These are phyloP conservation scores for Sebastes trivittatus DNA, from an alignment of 2,797 vertebrate genomes.

Conservation along the genomic window DNA sequence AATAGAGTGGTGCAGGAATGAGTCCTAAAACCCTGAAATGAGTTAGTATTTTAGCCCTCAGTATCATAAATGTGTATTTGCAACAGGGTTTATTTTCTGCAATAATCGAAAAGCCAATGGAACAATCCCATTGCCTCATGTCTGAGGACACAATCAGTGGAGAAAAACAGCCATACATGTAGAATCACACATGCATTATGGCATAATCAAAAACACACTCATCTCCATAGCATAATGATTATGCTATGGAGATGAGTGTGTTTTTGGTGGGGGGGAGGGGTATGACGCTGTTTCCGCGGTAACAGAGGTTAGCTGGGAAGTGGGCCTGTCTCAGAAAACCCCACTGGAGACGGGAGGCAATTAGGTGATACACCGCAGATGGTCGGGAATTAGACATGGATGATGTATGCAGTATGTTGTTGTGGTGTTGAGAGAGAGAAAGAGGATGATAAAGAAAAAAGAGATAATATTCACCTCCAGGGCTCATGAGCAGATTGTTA, in stretches of 20 bases:
- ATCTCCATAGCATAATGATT: no score
- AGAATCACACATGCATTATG: neutral
- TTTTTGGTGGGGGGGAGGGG: neutral
- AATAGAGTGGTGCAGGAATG: neutral
- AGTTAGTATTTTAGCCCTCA: no score
- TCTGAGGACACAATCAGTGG: neutral
- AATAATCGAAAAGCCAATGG: no score
- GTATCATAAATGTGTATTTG: no score
- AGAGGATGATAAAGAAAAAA: neutral
- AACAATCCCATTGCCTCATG: no score
- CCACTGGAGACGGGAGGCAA: conserved; percentile 55
- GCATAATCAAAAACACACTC: no score
- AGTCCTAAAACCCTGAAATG: no score
- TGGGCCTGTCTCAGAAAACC: conserved; percentile 18
- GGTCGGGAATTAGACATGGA: conserved; percentile 46
- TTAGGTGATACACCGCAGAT: conserved; percentile 57
- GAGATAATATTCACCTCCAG: neutral
- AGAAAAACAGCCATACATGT: neutral
- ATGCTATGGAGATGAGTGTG: neutral
- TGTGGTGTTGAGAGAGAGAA: neutral
- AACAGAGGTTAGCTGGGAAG: conserved; percentile 56
- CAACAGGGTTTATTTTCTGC: no score
- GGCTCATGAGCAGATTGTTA: neutral
- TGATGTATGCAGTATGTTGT: neutral
- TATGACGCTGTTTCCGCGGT: conserved; percentile 59